A percentile compares a stretch with the other conserved stretches of the same genome.
Conservation (phyloP, 2,888 invertebrate species). For the Zonitis immaculata region DNA sequence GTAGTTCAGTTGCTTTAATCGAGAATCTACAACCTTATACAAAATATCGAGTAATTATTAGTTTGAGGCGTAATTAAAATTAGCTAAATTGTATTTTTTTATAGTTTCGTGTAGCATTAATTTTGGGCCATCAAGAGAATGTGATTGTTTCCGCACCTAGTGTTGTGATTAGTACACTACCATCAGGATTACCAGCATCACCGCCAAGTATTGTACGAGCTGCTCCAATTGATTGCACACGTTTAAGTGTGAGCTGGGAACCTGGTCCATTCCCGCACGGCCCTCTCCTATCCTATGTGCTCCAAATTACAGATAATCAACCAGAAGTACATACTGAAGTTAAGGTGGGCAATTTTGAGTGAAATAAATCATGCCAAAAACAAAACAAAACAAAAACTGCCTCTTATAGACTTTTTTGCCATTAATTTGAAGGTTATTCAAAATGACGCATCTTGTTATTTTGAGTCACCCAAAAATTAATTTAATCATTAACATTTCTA, state of each 20-base stretch:
- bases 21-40: conserved; percentile 81
- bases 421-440: not conserved
- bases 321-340: conserved; percentile 44
- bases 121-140: conserved; percentile 59
- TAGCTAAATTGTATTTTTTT: conserved; percentile 21
- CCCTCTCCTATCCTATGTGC: conserved; percentile 79
- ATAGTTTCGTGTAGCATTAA: conserved; percentile 83
- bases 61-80: conserved; percentile 1
- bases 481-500: not conserved
- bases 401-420: no score
- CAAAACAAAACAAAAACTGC: no score
- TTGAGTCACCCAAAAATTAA: not conserved
- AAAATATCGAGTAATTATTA: conserved; percentile 70
- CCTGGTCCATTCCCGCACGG: conserved; percentile 84
- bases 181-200: conserved; percentile 71
- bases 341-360: conserved; percentile 48
- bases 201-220: conserved; percentile 71
- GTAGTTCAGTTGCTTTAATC: conserved; percentile 62
- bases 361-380: no score
- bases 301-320: conserved; percentile 57
- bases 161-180: conserved; percentile 69
- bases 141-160: conserved; percentile 69
- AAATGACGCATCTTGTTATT: not conserved
- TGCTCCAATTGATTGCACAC: conserved; percentile 73
- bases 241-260: conserved; percentile 85